Conservation (phyloP, 2,113 vertebrate genomes). For the Laticauda laticaudata region DNA sequence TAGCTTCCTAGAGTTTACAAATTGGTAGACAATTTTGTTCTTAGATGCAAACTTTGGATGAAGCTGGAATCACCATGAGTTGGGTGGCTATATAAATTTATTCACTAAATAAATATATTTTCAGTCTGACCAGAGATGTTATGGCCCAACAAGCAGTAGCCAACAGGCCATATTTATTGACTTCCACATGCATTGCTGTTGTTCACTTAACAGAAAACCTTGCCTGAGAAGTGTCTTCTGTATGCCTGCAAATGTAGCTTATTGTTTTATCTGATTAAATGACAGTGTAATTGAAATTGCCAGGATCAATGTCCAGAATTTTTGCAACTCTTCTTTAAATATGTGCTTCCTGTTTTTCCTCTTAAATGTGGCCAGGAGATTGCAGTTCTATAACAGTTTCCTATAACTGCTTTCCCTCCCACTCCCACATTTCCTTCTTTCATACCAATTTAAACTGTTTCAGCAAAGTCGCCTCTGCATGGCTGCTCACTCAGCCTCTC, state of each 20-base stretch:
- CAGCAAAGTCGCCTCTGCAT: constrained; percentile 39
- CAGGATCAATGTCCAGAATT: constrained; percentile 49
- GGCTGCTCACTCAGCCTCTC: background rate
- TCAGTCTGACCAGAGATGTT: background rate
- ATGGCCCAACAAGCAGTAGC: background rate
- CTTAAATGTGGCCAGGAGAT: constrained; percentile 63
- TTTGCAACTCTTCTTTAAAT: constrained; percentile 56
- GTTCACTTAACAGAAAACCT: constrained; percentile 33
- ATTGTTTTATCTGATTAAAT: constrained; percentile 59
- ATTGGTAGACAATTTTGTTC: background rate
- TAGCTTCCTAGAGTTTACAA: background rate
- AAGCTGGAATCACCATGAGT: background rate
- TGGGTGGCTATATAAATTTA: background rate
- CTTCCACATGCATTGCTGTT: background rate
- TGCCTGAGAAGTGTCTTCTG: constrained; percentile 35
- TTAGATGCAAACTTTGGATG: background rate
- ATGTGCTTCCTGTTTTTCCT: constrained; percentile 58
- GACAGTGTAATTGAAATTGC: constrained; percentile 57
- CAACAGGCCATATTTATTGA: background rate
- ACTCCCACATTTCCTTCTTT: constrained; percentile 57
- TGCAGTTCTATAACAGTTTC: constrained; percentile 33
- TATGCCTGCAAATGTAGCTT: constrained; percentile 42
- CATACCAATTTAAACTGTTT: constrained; percentile 54
- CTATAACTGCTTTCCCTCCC: constrained; percentile 39
- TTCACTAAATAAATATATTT: background rate